Percentiles rank a stretch among this genome's conserved stretches.
Evolutionary conservation across 2,888 invertebrate genomes (phyloP).

Genomic region (Periphyllus acericola): DNA sequence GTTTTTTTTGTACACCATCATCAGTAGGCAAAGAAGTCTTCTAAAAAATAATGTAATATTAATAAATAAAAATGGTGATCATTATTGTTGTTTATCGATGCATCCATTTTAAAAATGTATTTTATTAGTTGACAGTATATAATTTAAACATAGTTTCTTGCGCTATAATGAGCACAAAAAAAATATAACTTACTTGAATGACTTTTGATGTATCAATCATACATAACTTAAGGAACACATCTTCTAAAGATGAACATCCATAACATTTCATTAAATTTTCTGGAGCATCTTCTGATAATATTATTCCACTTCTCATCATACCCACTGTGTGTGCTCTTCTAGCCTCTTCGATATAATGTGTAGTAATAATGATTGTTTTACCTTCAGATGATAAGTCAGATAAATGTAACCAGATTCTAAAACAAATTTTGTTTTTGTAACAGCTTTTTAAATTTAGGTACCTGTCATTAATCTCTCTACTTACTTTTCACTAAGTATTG

Average conservation of each 20-base stretch:
- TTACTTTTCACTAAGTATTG: slow-evolving; percentile 83
- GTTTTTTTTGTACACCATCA: slow-evolving; percentile 40
- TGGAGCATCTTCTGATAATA: slow-evolving; percentile 70
- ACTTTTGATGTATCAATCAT: slow-evolving; percentile 53
- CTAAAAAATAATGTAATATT: slow-evolving; percentile 19
- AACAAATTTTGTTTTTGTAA: not conserved
- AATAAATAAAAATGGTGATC: not conserved
- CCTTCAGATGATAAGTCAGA: slow-evolving; percentile 67
- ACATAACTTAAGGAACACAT: slow-evolving; percentile 69
- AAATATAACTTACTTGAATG: slow-evolving; percentile 33
- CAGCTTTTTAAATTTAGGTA: not conserved
- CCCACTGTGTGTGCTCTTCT: slow-evolving; percentile 77
- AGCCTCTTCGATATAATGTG: slow-evolving; percentile 73
- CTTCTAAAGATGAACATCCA: slow-evolving; percentile 68
- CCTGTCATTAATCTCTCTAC: slow-evolving; percentile 63
- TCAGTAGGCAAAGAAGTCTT: slow-evolving; percentile 35
- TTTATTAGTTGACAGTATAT: too few species aligned
- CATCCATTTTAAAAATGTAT: too few species aligned
- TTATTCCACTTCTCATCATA: slow-evolving; percentile 70
- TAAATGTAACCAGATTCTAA: slow-evolving; percentile 71
- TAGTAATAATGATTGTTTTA: slow-evolving; percentile 70
- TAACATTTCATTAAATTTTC: slow-evolving; percentile 66
- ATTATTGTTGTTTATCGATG: too few species aligned
- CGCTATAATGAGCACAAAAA: not conserved
- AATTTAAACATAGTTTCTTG: too few species aligned